Evolutionary conservation across 2,888 invertebrate species (phyloP).

Genomic region (Thalpophila matura): DNA sequence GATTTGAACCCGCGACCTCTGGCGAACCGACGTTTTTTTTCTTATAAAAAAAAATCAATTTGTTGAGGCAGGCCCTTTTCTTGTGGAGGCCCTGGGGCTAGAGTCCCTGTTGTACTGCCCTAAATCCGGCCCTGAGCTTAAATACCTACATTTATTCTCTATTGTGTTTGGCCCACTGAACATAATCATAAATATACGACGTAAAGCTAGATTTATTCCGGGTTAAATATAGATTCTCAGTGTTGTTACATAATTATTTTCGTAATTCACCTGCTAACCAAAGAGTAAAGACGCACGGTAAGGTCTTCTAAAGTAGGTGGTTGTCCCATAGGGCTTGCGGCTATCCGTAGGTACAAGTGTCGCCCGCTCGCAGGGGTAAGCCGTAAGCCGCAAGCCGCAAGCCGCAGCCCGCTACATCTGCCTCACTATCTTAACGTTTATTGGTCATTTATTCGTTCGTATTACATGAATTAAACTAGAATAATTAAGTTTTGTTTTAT

Average conservation of each 20-base stretch:
- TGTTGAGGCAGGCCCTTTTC: no score
- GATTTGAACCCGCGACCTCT: no score
- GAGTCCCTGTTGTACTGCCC: no score
- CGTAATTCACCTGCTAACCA: conserved; percentile 36
- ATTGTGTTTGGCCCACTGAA: background rate
- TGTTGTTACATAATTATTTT: conserved; percentile 34
- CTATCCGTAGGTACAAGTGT: conserved; percentile 45
- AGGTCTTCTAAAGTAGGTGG: conserved; percentile 33
- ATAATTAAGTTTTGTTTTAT: background rate
- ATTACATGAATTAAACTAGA: conserved; percentile 13
- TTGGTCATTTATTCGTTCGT: conserved; percentile 49
- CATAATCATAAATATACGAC: background rate
- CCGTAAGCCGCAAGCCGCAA: conserved; percentile 46
- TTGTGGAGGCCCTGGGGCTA: no score
- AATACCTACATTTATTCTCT: no score
- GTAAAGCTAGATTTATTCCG: background rate
- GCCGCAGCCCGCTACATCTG: conserved; percentile 35
- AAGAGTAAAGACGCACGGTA: conserved; percentile 38
- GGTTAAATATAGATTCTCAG: conserved; percentile 16
- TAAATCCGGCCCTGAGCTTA: no score
- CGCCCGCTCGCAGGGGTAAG: conserved; percentile 29
- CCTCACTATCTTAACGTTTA: conserved; percentile 49
- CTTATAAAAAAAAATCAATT: no score
- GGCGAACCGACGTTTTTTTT: no score
- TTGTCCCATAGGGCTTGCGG: conserved; percentile 38